Evolutionary conservation across 2,888 invertebrate species (phyloP), one percentile per base, ranked within the genome.

Genomic region (Liposcelis brunnea): DNA sequence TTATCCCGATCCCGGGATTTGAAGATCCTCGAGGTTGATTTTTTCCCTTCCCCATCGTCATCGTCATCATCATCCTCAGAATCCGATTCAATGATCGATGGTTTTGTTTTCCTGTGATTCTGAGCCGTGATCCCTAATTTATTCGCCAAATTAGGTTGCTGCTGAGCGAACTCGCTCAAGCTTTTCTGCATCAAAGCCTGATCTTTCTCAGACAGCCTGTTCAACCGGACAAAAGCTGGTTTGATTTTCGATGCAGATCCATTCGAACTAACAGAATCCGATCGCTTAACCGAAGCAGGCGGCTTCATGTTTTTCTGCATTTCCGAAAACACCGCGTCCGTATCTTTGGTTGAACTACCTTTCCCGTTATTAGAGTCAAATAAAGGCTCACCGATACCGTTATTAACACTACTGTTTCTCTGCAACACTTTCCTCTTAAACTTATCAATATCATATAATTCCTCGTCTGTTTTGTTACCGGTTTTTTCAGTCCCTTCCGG

Each of bases 101-200:
- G 52, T 47, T 51, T 50, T 35, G 50, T 44, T 42, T 35, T 35
- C 32, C 36, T 47, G 31, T 32, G 51, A 44, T 43, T 51, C 48
- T 16, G 43, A 45, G 44, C 47, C 42, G n/a, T 43, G 50, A 74
- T 66, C 33, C 74, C 74, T 55, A 74, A 63, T 58, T 71, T 70
- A 51, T 69, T 70, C 44, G 74, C 71, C 48, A 70, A 60, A 55
- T 67, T 66, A n/a, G 55, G 74, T 54, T 71, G 69, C 54, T 71
- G 74, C 58, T 76, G 72, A 46, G 69, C 71, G 59, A 75, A 77
- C 52, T 74, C 71, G 51, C 69, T 67, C 51, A 77, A 59, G 61
- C 75, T 77, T 55, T 72, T 71, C 54, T 77, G 74, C 69, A 79
- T 72, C 37, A 74, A 59, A 43, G 67, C 66, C 55, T 72, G 70